Base-by-base conservation (phyloP, 1,140 invertebrate species). In the Lerema accius region DNA sequence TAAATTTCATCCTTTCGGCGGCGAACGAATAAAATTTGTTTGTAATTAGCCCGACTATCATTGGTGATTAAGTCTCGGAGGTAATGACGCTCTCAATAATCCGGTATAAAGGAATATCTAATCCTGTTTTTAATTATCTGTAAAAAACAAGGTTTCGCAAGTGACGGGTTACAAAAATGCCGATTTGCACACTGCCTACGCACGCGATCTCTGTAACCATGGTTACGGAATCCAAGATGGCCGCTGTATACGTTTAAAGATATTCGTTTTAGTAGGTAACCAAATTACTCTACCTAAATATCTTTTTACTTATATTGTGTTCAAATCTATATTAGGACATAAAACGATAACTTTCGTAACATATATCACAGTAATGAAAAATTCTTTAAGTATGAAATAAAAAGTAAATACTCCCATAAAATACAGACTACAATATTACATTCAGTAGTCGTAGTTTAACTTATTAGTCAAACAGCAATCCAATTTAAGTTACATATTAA, bases 161-260 rank as follows among this genome's bases (percentile, higher is more conserved):
- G 64, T 58, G 51, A 58, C 40, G 26, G 37, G 17, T 11, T 15
- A 32, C 68, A 64, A 64, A 70, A 70, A 67, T 63, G 60, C 32
- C 23, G 45, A 61, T 60, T 53, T 64, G 63, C 66, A 56, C 40
- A 46, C 26, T 56, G 56, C 73, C 65, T 71, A 76, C 71, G 68
- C 68, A 78, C 68, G 73, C 69, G 65, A 75, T 64, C 49, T 74
- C 72, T 62, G 78, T 83, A 73, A 72, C 80, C 69, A 79, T 77
- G 71, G 76, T 67, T 69, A 81, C 74, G 71, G 73, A 75, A 78
- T 80, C 65, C 73, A 80, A 82, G 16, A 82, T 76, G 74, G 79
- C 76, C 49, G 71, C 49, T 50, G 48, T 65, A 48, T 72, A 84
- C 78, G 77, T 70, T 77, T 76, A 73, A 74, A 76, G 67, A 72